Percentiles rank a stretch among this genome's conserved stretches.
Evolutionary conservation across 2,888 invertebrate species (phyloP).

Genomic region (Lithosia quadra): DNA sequence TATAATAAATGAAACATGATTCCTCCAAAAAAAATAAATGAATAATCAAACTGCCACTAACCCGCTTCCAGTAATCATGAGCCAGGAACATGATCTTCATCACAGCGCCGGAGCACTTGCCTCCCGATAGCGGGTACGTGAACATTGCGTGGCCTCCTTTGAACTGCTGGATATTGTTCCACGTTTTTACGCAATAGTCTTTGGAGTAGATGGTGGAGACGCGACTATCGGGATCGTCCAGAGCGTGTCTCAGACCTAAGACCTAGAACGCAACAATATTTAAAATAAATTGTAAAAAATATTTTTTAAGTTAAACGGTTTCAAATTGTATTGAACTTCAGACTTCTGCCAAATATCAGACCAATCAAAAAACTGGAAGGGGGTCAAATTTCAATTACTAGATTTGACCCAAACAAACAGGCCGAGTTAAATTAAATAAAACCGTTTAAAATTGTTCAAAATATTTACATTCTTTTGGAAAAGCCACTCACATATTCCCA

Average conservation of each 20-base stretch:
- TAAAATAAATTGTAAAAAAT: background rate
- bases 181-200: slow-evolving; percentile 92
- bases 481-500: no score
- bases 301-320: no score
- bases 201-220: slow-evolving; percentile 96
- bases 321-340: no score
- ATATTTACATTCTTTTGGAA: no score
- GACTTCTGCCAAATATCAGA: no score
- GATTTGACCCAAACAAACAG: no score
- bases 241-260: slow-evolving; percentile 92
- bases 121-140: slow-evolving; percentile 94
- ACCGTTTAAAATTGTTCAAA: no score
- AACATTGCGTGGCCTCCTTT: slow-evolving; percentile 94
- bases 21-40: no score
- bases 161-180: slow-evolving; percentile 89
- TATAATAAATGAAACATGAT: no score
- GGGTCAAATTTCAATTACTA: no score
- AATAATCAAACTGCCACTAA: slow-evolving; percentile 58
- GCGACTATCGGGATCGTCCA: slow-evolving; percentile 88
- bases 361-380: no score
- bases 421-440: no score
- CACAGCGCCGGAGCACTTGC: slow-evolving; percentile 99
- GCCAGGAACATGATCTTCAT: slow-evolving; percentile 97
- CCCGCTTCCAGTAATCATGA: slow-evolving; percentile 94
- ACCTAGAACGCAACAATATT: slow-evolving; percentile 85